These are phyloP conservation scores for Psittacula derbiana DNA, from an alignment of 2,797 vertebrate genomes.

Conservation along the genomic window DNA sequence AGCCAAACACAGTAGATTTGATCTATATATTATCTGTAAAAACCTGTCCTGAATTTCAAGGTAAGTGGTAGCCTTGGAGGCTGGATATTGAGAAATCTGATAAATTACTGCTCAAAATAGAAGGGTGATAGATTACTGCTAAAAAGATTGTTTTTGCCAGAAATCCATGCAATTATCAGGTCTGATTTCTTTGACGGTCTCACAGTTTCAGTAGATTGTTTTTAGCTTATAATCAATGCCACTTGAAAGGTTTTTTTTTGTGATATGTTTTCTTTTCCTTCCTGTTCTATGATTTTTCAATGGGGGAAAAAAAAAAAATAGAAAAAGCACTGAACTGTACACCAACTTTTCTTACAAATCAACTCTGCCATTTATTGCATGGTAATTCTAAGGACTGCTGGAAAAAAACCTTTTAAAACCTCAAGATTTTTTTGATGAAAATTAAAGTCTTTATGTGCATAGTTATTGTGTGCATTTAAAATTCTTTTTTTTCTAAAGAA, in stretches of 20 bases:
- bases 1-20: not conserved
- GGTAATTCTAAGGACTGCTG: not conserved
- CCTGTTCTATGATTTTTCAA: not conserved
- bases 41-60: not conserved
- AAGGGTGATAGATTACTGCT: not conserved
- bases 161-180: not conserved
- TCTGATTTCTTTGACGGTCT: not conserved
- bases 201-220: not conserved
- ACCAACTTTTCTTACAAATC: not conserved
- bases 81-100: not conserved
- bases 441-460: not conserved
- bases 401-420: not conserved
- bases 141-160: not conserved
- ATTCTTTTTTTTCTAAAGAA: not conserved
- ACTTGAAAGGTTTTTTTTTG: not conserved
- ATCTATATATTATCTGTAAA: not conserved
- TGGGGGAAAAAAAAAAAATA: no score
- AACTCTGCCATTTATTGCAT: not conserved
- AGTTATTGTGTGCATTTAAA: not conserved
- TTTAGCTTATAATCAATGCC: not conserved
- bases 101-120: not conserved
- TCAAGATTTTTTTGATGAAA: not conserved
- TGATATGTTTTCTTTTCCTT: not conserved
- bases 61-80: not conserved
- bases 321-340: not conserved